Base-by-base conservation (phyloP, 2,797 vertebrate species). In the Darevskia mixta region DNA sequence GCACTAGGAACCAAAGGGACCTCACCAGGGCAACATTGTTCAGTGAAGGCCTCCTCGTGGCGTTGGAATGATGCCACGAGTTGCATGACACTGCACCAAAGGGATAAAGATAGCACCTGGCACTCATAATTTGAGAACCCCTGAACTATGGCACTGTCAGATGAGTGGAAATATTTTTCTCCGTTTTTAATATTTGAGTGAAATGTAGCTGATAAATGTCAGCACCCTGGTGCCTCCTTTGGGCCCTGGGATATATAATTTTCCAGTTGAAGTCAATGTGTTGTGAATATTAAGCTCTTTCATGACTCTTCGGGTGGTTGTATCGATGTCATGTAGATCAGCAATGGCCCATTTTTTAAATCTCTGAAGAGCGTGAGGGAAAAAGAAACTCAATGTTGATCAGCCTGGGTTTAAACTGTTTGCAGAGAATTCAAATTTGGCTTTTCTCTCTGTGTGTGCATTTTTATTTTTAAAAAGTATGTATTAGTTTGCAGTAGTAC, bases 191-290 rank as follows among this genome's bases (percentile, higher is more conserved):
- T 82, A 87, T 82, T 55, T 76, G 79, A 87, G 58, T 87, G 86
- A 87, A 87, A 82, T 80, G 71, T 76, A 66, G 79, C 58, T 76
- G 86, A 49, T 87, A 87, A 82, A 87, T 87, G 79, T 82, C 79
- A 87, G 72, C 43, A 29, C 58, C 58, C 58, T 49, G 35, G 29
- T 81, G 71, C n/a, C 72, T 66, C 72, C 58, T 66, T 49, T 64
- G 58, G 58, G 79, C 79, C 71, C 49, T 76, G 79, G 58, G 38
- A 76, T 64, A 76, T 75, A 87, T 86, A 80, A 86, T 82, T 87
- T 87, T 76, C 55, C 79, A 66, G 71, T 17, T 27, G 29, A 25
- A 35, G 79, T 2, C 32, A 38, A 87, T 75, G 86, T 76, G 71
- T 82, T 87, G 4, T 82, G 86, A 82, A 87, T 87, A 82, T 76